Evolutionary conservation across 2,888 invertebrate species (phyloP), one percentile per base, ranked within the genome.

Genomic region (Drosophila mimica): DNA sequence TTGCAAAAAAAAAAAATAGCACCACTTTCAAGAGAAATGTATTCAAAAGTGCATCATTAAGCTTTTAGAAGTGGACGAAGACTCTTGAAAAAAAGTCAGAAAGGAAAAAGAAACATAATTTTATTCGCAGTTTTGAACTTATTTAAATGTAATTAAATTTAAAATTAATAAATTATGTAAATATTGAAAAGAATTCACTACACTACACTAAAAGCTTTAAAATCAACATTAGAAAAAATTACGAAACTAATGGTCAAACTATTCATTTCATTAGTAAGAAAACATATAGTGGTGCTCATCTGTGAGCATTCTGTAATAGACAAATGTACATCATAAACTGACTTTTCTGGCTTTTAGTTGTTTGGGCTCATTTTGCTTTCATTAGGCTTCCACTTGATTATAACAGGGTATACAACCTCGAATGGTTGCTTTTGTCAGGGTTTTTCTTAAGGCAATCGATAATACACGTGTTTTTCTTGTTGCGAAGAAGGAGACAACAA

Each of bases 371-470:
- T 11, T 17, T 40, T n/a, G n/a, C 4, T n/a, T 25, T 25, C 25
- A 15, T 46, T 15, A 25, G 46, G 20, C 20, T 25, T 20, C 46
- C 46, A 46, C 15, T 46, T 46, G 46, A 30, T 43, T 8, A 31
- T 6, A 57, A 30, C 20, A 54, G 74, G 58, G 74, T 74, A 67
- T 62, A 4, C 56, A 28, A 48, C 33, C 43, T 58, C 58, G 33
- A 38, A 25, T 3, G 25, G 46, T 46, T 46, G 46, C 46, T 46
- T 46, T 46, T 25, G 15, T 46, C 59, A 38, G 65, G 48, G 53
- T 54, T 49, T 64, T 58, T 60, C 63, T 80, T 76, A 57, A 36
- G 54, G 61, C 80, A 70, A 80, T 67, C 69, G 72, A 80, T 83
- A 80, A 64, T 70, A 63, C 63, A 68, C 52, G 46, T 76, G 46